phyloP scores from a whole-genome alignment of 2,797 vertebrate species.

The Oreochromis grahami region DNA sequence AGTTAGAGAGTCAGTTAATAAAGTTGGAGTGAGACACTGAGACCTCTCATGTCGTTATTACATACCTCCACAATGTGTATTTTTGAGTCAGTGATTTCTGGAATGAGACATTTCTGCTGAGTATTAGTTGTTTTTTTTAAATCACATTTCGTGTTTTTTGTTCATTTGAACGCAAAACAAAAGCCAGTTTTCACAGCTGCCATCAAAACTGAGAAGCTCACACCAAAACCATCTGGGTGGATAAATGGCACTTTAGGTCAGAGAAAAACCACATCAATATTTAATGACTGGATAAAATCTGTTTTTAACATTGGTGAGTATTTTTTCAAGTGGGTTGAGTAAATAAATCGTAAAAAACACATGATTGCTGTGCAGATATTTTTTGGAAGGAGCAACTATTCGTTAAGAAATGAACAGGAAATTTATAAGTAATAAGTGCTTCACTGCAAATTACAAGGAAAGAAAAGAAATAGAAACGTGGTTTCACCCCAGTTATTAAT shows the following conservation, averaged over 20 bases:
- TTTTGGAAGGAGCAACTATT: neutral
- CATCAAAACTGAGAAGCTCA: neutral
- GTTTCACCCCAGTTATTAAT: neutral
- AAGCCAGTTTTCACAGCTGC: neutral
- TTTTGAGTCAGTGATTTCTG: neutral
- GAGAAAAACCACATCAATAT: neutral
- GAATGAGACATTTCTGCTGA: neutral
- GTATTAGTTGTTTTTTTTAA: fast-evolving
- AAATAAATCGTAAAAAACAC: neutral
- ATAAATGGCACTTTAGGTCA: neutral
- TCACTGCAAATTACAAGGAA: neutral
- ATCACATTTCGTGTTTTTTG: fast-evolving
- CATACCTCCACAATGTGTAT: too few species aligned
- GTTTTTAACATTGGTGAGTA: neutral
- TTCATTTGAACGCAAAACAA: neutral
- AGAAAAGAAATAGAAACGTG: neutral
- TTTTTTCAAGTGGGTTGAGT: neutral
- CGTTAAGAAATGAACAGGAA: neutral
- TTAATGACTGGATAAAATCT: neutral
- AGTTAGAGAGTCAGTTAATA: too few species aligned
- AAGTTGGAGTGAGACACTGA: too few species aligned
- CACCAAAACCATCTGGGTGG: neutral
- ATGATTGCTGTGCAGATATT: neutral
- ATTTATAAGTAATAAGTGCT: neutral
- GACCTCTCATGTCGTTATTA: too few species aligned